Evolutionary conservation across 2,797 vertebrate species (phyloP).

Genomic region (Sebastes diaconus): DNA sequence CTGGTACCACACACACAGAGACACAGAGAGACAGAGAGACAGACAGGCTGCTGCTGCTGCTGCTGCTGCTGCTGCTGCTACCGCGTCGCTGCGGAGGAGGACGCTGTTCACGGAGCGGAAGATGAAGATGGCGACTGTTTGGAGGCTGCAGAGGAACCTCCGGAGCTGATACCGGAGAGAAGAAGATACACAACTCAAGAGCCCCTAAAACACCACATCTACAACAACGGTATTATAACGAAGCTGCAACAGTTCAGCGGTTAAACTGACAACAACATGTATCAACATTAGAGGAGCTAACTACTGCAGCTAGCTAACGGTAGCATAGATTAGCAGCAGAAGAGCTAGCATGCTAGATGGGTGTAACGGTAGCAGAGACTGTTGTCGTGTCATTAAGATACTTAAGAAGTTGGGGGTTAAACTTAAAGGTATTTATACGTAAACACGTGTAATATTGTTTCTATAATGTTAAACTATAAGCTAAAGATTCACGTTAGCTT

Average conservation of each 20-base stretch:
- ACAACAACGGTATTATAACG: constrained; percentile 62
- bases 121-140: constrained; percentile 87
- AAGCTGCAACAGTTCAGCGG: not conserved
- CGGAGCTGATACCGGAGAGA: constrained; percentile 81
- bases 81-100: constrained; percentile 51
- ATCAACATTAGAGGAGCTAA: constrained; percentile 4
- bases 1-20: too few species aligned
- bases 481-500: constrained; percentile 33
- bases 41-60: constrained; percentile 23
- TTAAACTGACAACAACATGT: constrained; percentile 22
- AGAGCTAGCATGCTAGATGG: constrained; percentile 10
- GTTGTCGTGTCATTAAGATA: constrained; percentile 7
- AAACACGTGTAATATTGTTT: not conserved
- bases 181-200: constrained; percentile 35
- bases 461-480: not conserved
- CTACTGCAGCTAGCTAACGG: constrained; percentile 34
- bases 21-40: too few species aligned
- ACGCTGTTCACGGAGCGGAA: constrained; percentile 70
- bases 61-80: not conserved
- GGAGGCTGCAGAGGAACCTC: constrained; percentile 75
- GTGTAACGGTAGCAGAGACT: constrained; percentile 8
- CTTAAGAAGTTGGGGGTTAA: not conserved
- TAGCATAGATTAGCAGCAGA: constrained; percentile 65
- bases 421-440: not conserved
- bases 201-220: constrained; percentile 22